Evolutionary conservation across 2,888 invertebrate genomes (phyloP).

Genomic region (Melolontha melolontha): DNA sequence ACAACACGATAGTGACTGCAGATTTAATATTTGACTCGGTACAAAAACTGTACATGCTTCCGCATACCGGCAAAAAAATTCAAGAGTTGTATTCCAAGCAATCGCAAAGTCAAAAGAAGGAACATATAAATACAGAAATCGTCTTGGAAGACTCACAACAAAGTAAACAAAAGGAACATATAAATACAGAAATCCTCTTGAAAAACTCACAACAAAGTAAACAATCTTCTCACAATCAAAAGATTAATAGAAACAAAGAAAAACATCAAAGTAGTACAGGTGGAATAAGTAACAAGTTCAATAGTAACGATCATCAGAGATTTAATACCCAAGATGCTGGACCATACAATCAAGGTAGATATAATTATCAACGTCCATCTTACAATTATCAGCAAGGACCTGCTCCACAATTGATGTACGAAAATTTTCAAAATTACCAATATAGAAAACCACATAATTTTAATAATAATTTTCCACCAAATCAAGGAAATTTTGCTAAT

Average conservation of each 20-base stretch:
- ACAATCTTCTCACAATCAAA: neutral
- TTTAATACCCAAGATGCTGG: neutral
- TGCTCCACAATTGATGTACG: neutral
- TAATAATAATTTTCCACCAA: too few relatives aligned
- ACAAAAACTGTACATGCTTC: slow-evolving; percentile 44
- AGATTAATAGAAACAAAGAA: neutral
- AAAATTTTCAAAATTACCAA: neutral
- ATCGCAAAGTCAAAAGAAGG: slow-evolving; percentile 39
- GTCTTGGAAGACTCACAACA: slow-evolving; percentile 20
- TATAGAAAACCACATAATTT: neutral
- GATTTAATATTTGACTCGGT: slow-evolving; percentile 42
- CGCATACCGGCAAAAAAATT: slow-evolving; percentile 47
- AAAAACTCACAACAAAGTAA: neutral
- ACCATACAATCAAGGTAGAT: neutral
- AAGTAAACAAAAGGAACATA: too few relatives aligned
- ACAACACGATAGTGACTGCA: slow-evolving; percentile 35
- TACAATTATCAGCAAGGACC: neutral
- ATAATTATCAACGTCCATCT: neutral
- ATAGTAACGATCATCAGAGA: neutral
- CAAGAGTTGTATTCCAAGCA: slow-evolving; percentile 44
- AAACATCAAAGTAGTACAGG: slow-evolving; percentile 1
- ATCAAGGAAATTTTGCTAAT: neutral
- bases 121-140: slow-evolving; percentile 50
- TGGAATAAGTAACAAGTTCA: slow-evolving; percentile 1
- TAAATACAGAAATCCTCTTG: too few relatives aligned